Evolutionary conservation across 2,888 invertebrate genomes (phyloP).

Genomic region (Ennomos quercinarius): DNA sequence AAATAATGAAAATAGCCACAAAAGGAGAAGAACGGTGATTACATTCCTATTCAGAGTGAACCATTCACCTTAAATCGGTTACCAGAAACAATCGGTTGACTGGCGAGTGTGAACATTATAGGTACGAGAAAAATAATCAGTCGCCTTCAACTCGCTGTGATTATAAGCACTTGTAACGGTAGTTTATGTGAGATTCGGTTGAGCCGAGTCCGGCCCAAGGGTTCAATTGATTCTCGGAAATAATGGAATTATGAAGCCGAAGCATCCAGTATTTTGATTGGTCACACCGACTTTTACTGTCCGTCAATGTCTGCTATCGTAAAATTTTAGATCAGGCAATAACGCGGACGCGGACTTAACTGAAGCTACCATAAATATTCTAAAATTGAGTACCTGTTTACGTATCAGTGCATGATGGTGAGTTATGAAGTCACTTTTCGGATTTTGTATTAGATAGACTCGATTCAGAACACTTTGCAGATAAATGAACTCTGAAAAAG

Average conservation of each 20-base stretch:
- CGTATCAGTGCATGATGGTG: no score
- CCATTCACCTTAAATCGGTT: slow-evolving; percentile 40
- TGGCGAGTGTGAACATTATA: slow-evolving; percentile 64
- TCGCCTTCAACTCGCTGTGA: slow-evolving; percentile 44
- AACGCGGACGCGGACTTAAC: no score
- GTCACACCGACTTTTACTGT: slow-evolving; percentile 43
- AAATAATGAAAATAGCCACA: no score
- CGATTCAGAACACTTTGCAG: no score
- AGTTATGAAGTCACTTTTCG: no score
- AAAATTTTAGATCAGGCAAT: no score
- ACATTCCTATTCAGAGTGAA: no score
- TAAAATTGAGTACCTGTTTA: no score
- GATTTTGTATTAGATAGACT: no score
- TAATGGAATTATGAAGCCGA: slow-evolving; percentile 64
- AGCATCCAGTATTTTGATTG: slow-evolving; percentile 58
- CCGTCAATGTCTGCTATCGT: slow-evolving; percentile 3
- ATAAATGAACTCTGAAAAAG: no score
- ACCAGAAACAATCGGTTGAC: slow-evolving; percentile 45
- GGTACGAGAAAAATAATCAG: slow-evolving; percentile 57
- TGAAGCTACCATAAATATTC: no score
- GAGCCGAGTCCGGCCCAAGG: slow-evolving; percentile 56
- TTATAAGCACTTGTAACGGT: slow-evolving; percentile 68
- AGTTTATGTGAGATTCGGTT: slow-evolving; percentile 60
- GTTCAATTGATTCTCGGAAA: slow-evolving; percentile 70
- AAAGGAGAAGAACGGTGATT: no score